Base-by-base conservation (phyloP, 2,888 invertebrate genomes). In the Diarsia rubi region DNA sequence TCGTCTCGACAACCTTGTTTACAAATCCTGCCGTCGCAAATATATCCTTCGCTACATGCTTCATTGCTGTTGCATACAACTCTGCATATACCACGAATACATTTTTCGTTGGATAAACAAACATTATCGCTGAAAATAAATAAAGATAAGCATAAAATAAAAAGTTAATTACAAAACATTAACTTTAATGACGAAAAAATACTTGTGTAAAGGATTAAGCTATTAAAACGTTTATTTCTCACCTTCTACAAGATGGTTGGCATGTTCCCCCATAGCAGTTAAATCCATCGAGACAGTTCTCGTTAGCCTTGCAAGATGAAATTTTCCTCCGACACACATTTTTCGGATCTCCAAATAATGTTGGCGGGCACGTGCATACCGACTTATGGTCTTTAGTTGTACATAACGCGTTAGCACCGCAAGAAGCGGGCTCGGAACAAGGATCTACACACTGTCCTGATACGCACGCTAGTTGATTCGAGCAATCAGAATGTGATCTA, bases 1-100 rank as follows among this genome's bases (percentile, higher is more conserved):
- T 99, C 99, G 90, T 98, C 98, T 78, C 99, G 97, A 91, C 99
- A 99, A 64, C 99, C 99, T 88, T 98, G 97, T 90, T 98, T 97
- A 91, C 99, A 99, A 82, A 99, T 97, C 88, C 98, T 97, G 88
- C 98, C 98, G 92, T 98, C 98, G 90, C 99, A 99, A 88, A 99
- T 98, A 93, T 98, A 98, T 84, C 98, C 98, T 21, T 97, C 96
- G 31, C 97, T 97, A 90, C 99, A 99, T 78, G 98, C 97, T 21
- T 97, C 97, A 91, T 99, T 99, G 70, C 98, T 98, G 91, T 98
- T 99, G 91, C 99, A 99, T 47, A 99, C 98, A 3, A 98, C 97
- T 93, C 98, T 98, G 90, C 99, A 99, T 70, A 98, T 97, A 63
- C 98, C 98, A 73, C 97, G 97, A 83, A 98, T 97, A 92, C 99